Percentiles rank a stretch among this genome's conserved stretches.
phyloP scores from a whole-genome alignment of 2,113 vertebrate species.

The Myotis davidii region DNA sequence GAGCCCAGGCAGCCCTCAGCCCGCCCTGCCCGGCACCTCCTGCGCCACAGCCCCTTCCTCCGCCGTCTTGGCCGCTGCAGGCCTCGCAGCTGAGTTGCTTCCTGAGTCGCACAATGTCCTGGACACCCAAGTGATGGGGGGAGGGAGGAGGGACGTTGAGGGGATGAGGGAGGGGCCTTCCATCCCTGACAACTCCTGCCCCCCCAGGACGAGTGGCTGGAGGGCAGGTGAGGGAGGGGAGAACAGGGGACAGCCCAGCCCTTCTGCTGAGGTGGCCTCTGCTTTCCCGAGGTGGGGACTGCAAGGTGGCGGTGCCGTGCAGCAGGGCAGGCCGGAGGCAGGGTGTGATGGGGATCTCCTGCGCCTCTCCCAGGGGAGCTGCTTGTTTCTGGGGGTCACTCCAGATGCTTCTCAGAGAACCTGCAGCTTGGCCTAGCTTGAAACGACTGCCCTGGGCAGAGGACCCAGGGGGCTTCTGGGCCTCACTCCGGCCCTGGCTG shows the following conservation, averaged over 20 bases:
- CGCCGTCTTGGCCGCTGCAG: slow-evolving; percentile 39
- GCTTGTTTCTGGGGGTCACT: background rate
- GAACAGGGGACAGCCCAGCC: background rate
- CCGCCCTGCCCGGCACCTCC: background rate
- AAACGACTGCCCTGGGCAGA: background rate
- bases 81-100: slow-evolving; percentile 75
- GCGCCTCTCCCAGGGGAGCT: background rate
- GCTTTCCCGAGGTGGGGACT: background rate
- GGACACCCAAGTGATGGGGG: slow-evolving; percentile 74
- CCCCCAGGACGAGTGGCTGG: background rate
- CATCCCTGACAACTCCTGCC: background rate
- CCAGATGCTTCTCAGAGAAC: background rate
- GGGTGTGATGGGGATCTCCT: background rate
- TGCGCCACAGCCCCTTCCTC: slow-evolving; percentile 46
- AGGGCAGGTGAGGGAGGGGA: background rate
- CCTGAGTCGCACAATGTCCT: slow-evolving; percentile 82
- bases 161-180: slow-evolving; percentile 73
- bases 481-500: background rate
- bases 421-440: background rate
- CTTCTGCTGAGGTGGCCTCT: background rate
- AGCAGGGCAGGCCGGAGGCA: background rate
- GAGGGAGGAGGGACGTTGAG: slow-evolving; percentile 37
- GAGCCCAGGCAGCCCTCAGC: slow-evolving; percentile 41
- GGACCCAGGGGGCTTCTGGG: background rate
- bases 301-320: background rate